Base-by-base conservation (phyloP, 2,888 invertebrate species). In the Cheilosia variabilis region DNA sequence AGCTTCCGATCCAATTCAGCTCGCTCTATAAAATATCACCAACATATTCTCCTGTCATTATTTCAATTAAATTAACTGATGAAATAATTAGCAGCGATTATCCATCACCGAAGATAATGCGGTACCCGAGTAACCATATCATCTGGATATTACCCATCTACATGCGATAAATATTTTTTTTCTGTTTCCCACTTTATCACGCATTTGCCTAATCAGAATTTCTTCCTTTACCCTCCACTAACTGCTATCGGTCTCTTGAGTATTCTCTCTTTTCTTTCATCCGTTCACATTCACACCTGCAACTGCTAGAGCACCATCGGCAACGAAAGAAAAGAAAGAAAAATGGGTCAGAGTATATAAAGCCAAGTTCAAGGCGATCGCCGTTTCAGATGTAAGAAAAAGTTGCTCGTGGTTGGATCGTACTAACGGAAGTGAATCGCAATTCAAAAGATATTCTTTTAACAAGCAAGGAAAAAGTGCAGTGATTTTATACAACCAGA, bases 331-430 rank as follows among this genome's bases (percentile, higher is more conserved):
- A 86, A 83, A 87, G 72, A 69, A 86, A 83, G 71, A 72, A 88
- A 96, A 94, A 95, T 96, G 94, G 96, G 96, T 96, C 96, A 95
- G 93, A 93, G 93, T 96, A 96, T 96, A 96, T 95, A 96, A 94
- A 94, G 93, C 93, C 95, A 96, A 96, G 96, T 96, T 96, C 95
- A 96, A 95, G 96, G 95, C 95, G 94, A 94, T 92, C 90, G 93
- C 93, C 91, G 93, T 93, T 93, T 93, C 94, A 94, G 93, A 92
- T 90, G 90, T 89, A 90, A 90, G 89, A 89, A 89, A 90, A 89
- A 89, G 89, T 88, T 83, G 86, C 88, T 88, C 87, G 89, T 87
- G 88, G 86, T 86, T 83, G 80, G 80, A 87, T 83, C 86, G 78
- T 53, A 75, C 65, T 63, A 22, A 52, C 69, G 83, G 73, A 80